Conservation (phyloP, 2,113 vertebrate species). For the Lipotes vexillifer region DNA sequence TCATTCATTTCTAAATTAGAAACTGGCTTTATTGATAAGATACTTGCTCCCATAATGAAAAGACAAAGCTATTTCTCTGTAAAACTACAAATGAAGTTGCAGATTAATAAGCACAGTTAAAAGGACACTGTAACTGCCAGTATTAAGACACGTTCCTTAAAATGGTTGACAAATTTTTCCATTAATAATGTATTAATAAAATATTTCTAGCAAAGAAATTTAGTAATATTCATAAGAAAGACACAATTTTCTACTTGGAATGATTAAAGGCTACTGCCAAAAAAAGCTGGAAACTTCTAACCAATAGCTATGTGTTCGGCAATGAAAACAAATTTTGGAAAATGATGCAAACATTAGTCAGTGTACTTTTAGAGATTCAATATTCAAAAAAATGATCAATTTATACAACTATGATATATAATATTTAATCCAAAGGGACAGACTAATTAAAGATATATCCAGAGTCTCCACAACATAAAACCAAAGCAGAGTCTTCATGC, state of each 20-base stretch:
- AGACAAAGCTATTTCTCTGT: conserved; percentile 56
- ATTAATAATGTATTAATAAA: background rate
- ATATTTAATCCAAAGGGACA: conserved; percentile 46
- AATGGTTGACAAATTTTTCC: background rate
- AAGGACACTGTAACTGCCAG: conserved; percentile 52
- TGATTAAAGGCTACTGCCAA: background rate
- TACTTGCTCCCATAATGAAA: conserved; percentile 52
- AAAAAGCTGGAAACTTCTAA: conserved; percentile 2
- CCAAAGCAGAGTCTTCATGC: conserved; percentile 75
- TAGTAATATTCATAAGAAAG: background rate
- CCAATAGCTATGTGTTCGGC: background rate
- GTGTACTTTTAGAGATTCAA: conserved; percentile 53
- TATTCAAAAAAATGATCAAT: conserved; percentile 38
- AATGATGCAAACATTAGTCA: conserved; percentile 38
- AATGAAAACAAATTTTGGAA: background rate
- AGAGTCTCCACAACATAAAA: conserved; percentile 68
- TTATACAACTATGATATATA: background rate
- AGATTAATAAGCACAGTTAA: conserved; percentile 35
- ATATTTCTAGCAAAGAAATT: background rate
- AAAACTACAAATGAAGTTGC: conserved; percentile 51
- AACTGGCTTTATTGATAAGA: background rate
- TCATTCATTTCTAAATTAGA: background rate
- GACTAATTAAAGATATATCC: background rate
- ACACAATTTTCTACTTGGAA: background rate
- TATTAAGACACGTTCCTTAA: background rate